Percentiles rank a stretch among this genome's conserved stretches.
Evolutionary conservation across 2,797 vertebrate species (phyloP).

Genomic region (Bothrops alternatus): DNA sequence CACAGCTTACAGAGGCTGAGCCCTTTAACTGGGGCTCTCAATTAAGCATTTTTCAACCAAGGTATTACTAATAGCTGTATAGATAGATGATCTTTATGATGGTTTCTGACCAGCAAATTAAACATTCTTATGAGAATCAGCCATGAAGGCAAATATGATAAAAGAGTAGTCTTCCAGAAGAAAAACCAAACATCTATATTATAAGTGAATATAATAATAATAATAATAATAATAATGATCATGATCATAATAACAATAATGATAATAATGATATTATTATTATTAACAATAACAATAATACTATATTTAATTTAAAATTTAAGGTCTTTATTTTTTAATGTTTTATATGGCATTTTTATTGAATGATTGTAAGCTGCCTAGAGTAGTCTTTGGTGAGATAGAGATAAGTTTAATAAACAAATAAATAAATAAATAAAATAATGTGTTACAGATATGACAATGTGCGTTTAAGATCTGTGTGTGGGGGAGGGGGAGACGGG

Average conservation of each 20-base stretch:
- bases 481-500: not conserved
- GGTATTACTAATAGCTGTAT: not conserved
- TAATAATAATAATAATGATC: not conserved
- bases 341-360: not conserved
- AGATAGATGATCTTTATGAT: not conserved
- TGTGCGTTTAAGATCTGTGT: not conserved
- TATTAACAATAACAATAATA: not conserved
- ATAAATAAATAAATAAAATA: not conserved
- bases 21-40: not conserved
- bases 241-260: too few species aligned
- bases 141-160: not conserved
- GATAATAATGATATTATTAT: too few species aligned
- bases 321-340: not conserved
- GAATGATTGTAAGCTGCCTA: not conserved
- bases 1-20: not conserved
- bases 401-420: not conserved
- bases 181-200: not conserved
- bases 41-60: not conserved
- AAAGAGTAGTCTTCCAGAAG: not conserved
- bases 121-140: not conserved
- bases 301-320: not conserved
- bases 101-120: not conserved
- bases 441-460: not conserved
- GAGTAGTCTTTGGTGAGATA: not conserved
- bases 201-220: not conserved